phyloP scores from a whole-genome alignment of 1,140 invertebrate genomes.

The Gonatopus flavifemur region DNA sequence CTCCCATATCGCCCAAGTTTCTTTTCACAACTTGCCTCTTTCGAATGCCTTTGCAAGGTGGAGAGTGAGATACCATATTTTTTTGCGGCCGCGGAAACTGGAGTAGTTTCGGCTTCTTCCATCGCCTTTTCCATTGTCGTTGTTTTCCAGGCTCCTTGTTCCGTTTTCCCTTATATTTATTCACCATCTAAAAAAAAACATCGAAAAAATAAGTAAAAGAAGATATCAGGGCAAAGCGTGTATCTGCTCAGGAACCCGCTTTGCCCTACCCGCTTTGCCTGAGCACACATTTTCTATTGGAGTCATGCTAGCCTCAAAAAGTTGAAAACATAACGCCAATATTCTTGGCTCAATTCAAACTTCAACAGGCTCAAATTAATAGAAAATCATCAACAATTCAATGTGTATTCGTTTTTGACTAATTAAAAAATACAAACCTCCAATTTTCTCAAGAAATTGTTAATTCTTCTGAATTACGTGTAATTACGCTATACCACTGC shows the following conservation, averaged over 20 bases:
- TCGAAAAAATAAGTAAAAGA: background rate
- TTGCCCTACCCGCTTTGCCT: no score
- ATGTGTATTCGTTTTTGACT: no score
- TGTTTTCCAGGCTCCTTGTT: slow-evolving; percentile 2
- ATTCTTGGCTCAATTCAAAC: background rate
- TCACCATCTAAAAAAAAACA: slow-evolving; percentile 3
- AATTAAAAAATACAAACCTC: no score
- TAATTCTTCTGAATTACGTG: background rate
- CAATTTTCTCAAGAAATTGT: background rate
- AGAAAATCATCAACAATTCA: background rate
- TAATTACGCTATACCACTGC: background rate
- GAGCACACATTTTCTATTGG: background rate
- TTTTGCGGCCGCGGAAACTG: slow-evolving; percentile 1
- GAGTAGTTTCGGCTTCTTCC: background rate
- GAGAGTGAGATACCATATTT: background rate
- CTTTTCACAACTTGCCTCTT: background rate
- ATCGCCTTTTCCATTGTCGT: slow-evolving; percentile 1
- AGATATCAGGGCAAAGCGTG: background rate
- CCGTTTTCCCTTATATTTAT: slow-evolving; percentile 7
- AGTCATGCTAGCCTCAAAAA: background rate
- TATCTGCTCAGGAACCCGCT: background rate
- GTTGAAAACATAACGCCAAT: background rate
- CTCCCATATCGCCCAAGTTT: slow-evolving; percentile 1
- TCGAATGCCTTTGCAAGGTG: background rate
- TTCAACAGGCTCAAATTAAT: background rate